phyloP scores from a whole-genome alignment of 2,888 invertebrate species.

The Hemicrepidius hirtus region DNA sequence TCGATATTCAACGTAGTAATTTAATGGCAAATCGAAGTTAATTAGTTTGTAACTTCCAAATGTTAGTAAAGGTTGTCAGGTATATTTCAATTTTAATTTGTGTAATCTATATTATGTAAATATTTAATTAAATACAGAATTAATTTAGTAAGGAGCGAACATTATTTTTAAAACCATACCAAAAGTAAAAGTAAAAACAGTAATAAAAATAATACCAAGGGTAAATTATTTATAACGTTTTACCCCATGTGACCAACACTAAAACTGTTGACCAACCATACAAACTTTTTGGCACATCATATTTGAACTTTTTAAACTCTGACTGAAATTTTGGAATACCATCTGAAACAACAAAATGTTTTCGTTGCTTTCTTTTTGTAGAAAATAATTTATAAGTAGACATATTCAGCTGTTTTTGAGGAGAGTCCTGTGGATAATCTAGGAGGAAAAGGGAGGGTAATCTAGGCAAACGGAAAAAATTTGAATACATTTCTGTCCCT shows the following conservation, averaged over 20 bases:
- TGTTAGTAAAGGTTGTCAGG: conserved; percentile 13
- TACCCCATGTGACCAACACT: conserved; percentile 37
- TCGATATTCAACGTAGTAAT: conserved; percentile 74
- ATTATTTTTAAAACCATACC: no score
- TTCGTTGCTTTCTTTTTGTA: no score
- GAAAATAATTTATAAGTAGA: not conserved
- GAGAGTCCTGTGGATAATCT: no score
- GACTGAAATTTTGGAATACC: not conserved
- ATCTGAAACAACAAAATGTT: not conserved
- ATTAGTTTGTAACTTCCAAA: conserved; percentile 9
- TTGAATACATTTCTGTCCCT: no score
- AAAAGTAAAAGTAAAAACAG: no score
- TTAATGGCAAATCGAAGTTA: conserved; percentile 39
- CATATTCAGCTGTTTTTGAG: no score
- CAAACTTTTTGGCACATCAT: not conserved
- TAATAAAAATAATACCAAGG: no score
- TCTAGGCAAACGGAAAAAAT: no score
- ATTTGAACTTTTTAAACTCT: conserved; percentile 20
- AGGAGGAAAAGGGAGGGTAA: no score
- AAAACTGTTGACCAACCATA: conserved; percentile 35
- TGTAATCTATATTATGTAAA: conserved; percentile 3
- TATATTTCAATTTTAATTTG: conserved; percentile 2
- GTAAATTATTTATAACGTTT: not conserved
- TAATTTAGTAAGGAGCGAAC: no score
- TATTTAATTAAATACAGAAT: conserved; percentile 1